Evolutionary conservation across 2,797 vertebrate genomes (phyloP), one percentile per base, ranked within the genome.

Genomic region (Acrocephalus scirpaceus): DNA sequence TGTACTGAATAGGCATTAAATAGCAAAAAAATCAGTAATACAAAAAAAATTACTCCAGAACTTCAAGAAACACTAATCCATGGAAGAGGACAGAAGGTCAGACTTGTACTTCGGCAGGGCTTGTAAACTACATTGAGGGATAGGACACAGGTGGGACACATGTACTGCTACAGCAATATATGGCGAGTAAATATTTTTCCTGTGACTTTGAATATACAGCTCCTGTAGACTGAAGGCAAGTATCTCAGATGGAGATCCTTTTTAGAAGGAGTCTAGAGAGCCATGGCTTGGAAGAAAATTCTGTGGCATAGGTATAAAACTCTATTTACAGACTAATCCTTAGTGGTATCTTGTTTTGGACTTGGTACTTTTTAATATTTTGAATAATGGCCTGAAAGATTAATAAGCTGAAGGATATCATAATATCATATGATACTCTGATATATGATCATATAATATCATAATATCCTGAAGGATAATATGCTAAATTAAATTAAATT

Each of bases 111-210:
- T 65, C 44, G 22, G 11, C 81, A 87, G 38, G 15, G 34, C 30
- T 93, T 85, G 7, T 36, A 61, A 91, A 67, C 7, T 42, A 3
- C 45, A 7, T 14, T 40, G 45, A 69, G 34, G 13, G 13, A 64
- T 19, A 66, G 15, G 14, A 71, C 16, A 13, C 0, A 2, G 26
- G 21, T 38, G 72, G 65, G 40, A 60, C 11, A n/a, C 1, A 0
- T 0, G 1, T 11, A 62, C 20, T 75, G 9, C 34, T 78, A 57
- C 30, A 85, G 62, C 47, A 89, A 29, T 11, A 50, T 36, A 84
- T 19, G 7, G 13, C 25, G 75, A 40, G 20, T 27, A 71, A 86
- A 72, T 38, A 26, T 1, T 0, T 12, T 9, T 27, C 13, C 22
- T 69, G 66, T 53, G 27, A 58, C 10, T 42, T 3, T 3, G 69